Evolutionary conservation across 2,888 invertebrate species (phyloP), one percentile per base, ranked within the genome.

Genomic region (Caradrina clavipalpis): DNA sequence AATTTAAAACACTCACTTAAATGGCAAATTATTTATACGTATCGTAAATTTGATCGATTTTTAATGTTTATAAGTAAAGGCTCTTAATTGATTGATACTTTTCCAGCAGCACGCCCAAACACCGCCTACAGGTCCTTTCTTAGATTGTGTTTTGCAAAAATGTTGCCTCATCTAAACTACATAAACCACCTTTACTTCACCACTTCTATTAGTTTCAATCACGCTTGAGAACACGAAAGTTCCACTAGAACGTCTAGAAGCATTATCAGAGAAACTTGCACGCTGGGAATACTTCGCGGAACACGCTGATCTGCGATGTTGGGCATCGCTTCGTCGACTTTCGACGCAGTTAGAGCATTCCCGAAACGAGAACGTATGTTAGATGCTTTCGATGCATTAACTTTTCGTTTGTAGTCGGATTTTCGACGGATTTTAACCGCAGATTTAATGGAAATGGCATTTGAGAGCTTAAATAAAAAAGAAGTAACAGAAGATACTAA

Each of bases 291-390:
- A 66, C 19, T 49, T 6, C 22, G 17, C 2, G 19, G 19, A 50
- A 57, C 49, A 74, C 55, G 69, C 66, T 59, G 66, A 76, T 79
- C 69, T 65, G 55, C 26, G 35, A 59, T 62, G 72, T 65, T 64
- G 45, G 60, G 59, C 76, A 72, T 72, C 59, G 67, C 58, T 49
- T 61, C 62, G 62, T 21, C 53, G 73, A 58, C 35, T 61, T 11
- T 8, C 5, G 47, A 61, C 79, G 60, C 65, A 54, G 61, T 61
- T 73, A 31, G 13, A 64, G 15, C 26, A 22, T 68, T 39, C 31
- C n/a, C 13, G 35, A 45, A 54, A 68, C 47, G 50, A 58, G 22
- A 50, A 58, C 21, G n/a, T 50, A 61, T 21, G 50, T 55, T n/a
- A 57, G 53, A 57, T 21, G 54, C 57, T 51, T 74, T 79, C 63